Conservation (phyloP, 2,113 vertebrate species). For the Vulpes ferrilata region DNA sequence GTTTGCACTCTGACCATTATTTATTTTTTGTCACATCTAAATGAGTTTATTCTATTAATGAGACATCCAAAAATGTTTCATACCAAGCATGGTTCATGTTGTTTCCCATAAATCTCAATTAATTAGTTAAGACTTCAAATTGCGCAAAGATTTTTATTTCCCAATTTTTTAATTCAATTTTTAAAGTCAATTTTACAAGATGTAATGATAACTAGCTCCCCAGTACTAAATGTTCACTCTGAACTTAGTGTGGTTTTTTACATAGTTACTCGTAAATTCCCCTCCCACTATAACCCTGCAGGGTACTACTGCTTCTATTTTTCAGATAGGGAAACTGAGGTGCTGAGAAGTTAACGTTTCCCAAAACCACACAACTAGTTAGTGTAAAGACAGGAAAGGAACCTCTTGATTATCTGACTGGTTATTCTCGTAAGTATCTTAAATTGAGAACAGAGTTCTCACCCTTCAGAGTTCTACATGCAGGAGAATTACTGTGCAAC, state of each 20-base stretch:
- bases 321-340: background rate
- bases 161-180: background rate
- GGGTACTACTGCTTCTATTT: background rate
- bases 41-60: conserved; percentile 9
- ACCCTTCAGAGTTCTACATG: background rate
- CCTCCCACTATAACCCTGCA: background rate
- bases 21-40: conserved; percentile 35
- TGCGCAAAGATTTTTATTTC: conserved; percentile 49
- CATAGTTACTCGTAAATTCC: background rate
- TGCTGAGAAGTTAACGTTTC: background rate
- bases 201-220: background rate
- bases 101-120: conserved; percentile 36
- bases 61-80: conserved; percentile 56
- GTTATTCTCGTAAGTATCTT: conserved; percentile 62
- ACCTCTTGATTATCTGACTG: conserved; percentile 46
- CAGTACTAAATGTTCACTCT: conserved; percentile 16
- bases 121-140: conserved; percentile 66
- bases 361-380: background rate
- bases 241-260: background rate
- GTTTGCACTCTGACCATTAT: background rate
- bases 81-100: conserved; percentile 49
- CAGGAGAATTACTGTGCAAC: conserved; percentile 35
- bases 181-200: conserved; percentile 41
- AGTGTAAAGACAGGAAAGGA: background rate
- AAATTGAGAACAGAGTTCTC: conserved; percentile 22